Base-by-base conservation (phyloP, 30 jellyfish, hydroid and myxozoan genomes). In the Aurelia coerulea region DNA sequence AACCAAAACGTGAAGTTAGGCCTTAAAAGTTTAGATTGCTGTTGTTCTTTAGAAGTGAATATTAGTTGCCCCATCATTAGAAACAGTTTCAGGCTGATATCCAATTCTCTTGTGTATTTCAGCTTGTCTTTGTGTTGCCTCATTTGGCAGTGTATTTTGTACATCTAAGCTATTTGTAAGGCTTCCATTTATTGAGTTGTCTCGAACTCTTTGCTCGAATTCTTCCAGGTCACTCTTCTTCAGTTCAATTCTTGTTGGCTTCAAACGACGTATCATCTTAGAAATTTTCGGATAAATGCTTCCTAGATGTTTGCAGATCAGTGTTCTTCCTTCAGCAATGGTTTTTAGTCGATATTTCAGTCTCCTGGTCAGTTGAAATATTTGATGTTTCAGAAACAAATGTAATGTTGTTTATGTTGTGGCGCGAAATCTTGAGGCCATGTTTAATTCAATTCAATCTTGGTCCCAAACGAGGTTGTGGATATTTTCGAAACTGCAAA, bases 241-340 rank as follows among this genome's bases (percentile, higher is more conserved):
- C 76, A 95, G 80, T 67, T 95, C 99, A 59, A 95, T 85, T 32
- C 99, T 88, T 4, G 97, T 81, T 19, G 99, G 99, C 66, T 95
- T 95, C 34, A 85, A 88, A 52, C 96, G 72, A 2, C 99, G 97
- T 3, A 95, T 68, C 99, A 95, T 95, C 32, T 46, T 46, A 4
- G 56, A 46, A 46, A 46, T 46, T 46, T 13, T 46, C 14, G 0
- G 50, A 39, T 39, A 39, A 39, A 39, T 39, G 3, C 50, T 39
- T 46, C 13, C 7, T 46, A 46, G 7, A 46, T 46, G 15, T 9
- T 46, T 46, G 56, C 14, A 46, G 11, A 46, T 46, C 56, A 46
- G 56, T 46, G 2, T 46, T 46, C 56, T 46, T 46, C 56, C 15
- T 2, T 46, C 56, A 9, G 56, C 56, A 46, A 46, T 5, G 0